Evolutionary conservation across 2,888 invertebrate species (phyloP).

Genomic region (Platerodrilus igneus): DNA sequence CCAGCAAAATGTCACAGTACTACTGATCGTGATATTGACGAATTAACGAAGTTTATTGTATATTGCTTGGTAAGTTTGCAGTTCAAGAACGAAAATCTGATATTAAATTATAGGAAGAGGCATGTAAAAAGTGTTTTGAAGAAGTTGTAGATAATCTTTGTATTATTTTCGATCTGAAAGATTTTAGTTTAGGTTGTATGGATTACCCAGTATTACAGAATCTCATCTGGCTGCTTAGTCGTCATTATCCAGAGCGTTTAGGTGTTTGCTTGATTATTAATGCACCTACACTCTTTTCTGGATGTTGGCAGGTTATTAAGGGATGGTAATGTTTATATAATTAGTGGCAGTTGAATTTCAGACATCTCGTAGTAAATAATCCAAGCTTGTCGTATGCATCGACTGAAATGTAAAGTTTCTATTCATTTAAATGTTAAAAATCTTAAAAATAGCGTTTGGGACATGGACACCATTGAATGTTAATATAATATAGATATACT

Average conservation of each 20-base stretch:
- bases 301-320: constrained; percentile 74
- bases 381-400: no score
- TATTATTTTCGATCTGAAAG: constrained; percentile 72
- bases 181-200: constrained; percentile 72
- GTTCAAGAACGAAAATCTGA: constrained; percentile 3
- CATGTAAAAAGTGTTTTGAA: constrained; percentile 72
- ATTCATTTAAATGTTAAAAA: no score
- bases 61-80: constrained; percentile 59
- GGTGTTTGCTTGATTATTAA: constrained; percentile 73
- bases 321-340: no score
- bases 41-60: constrained; percentile 74
- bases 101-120: constrained; percentile 57
- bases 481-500: no score
- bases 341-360: no score
- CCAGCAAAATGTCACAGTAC: constrained; percentile 72
- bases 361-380: no score
- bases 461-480: no score
- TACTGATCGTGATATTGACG: constrained; percentile 68
- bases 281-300: constrained; percentile 68
- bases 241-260: constrained; percentile 73
- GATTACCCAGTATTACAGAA: constrained; percentile 77
- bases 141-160: constrained; percentile 75
- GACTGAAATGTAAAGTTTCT: no score
- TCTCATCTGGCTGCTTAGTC: constrained; percentile 70
- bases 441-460: no score